Evolutionary conservation across 2,888 invertebrate genomes (phyloP).

Genomic region (Andrena bucephala): DNA sequence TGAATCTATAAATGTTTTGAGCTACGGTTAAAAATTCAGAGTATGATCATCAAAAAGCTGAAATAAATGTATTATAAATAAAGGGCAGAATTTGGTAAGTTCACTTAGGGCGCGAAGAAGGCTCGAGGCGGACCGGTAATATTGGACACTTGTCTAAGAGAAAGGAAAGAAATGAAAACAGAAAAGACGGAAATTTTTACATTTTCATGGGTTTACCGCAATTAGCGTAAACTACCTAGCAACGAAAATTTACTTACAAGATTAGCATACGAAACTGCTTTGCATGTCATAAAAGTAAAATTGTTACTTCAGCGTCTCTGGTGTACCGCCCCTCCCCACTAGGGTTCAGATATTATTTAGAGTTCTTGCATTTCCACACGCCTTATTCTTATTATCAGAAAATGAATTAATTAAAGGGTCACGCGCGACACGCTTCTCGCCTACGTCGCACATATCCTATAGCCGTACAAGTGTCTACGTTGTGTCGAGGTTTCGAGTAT

Average conservation of each 20-base stretch:
- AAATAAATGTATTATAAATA: too few relatives aligned
- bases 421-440: constrained; percentile 21
- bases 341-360: neutral
- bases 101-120: too few relatives aligned
- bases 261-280: too few relatives aligned
- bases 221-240: too few relatives aligned
- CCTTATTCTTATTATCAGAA: neutral
- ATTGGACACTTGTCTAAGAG: neutral
- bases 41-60: too few relatives aligned
- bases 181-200: too few relatives aligned
- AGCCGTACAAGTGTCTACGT: constrained; percentile 31
- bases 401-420: constrained; percentile 36
- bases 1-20: too few relatives aligned
- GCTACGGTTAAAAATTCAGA: too few relatives aligned
- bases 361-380: neutral
- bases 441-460: neutral
- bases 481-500: constrained; percentile 31
- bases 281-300: neutral
- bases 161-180: neutral
- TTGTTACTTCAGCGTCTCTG: neutral
- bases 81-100: too few relatives aligned
- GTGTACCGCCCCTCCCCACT: neutral
- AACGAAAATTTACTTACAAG: too few relatives aligned
- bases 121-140: neutral
- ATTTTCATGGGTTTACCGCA: too few relatives aligned